A percentile compares a stretch with the other conserved stretches of the same genome.
These are phyloP conservation scores for Betta splendens DNA, from an alignment of 2,797 vertebrate species.

Conservation along the genomic window DNA sequence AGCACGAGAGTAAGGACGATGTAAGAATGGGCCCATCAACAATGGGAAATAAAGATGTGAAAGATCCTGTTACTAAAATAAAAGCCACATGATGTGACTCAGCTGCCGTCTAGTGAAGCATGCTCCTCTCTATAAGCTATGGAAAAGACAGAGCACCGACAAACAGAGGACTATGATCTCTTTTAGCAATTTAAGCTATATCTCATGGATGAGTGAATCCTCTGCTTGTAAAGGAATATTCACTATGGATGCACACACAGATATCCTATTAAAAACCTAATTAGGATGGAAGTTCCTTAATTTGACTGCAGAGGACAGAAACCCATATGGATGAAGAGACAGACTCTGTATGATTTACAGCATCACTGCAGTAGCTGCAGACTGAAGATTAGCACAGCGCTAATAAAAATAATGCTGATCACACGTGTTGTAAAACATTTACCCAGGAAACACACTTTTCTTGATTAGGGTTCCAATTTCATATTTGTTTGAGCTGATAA, in stretches of 20 bases:
- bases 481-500: conserved; percentile 1
- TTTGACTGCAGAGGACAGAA: conserved; percentile 22
- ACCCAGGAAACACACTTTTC: conserved; percentile 16
- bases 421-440: conserved; percentile 5
- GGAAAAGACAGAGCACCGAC: conserved; percentile 11
- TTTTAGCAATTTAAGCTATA: conserved; percentile 16
- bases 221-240: conserved; percentile 22
- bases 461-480: conserved; percentile 25
- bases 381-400: conserved; percentile 12
- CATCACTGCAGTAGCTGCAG: conserved; percentile 17
- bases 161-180: conserved; percentile 5
- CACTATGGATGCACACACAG: conserved; percentile 34
- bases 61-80: conserved; percentile 26
- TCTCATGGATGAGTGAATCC: conserved; percentile 41
- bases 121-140: conserved; percentile 16
- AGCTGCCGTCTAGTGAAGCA: conserved; percentile 26
- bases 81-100: conserved; percentile 31
- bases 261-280: conserved; percentile 61
- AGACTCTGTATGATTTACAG: conserved; percentile 24
- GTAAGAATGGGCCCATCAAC: conserved; percentile 19
- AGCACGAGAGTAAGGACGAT: conserved; percentile 32
- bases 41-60: conserved; percentile 17
- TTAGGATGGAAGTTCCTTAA: conserved; percentile 37
- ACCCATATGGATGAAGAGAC: conserved; percentile 4
- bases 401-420: conserved; percentile 21